Conservation (phyloP, 1,140 invertebrate species). For the Asbolus verrucosus region DNA sequence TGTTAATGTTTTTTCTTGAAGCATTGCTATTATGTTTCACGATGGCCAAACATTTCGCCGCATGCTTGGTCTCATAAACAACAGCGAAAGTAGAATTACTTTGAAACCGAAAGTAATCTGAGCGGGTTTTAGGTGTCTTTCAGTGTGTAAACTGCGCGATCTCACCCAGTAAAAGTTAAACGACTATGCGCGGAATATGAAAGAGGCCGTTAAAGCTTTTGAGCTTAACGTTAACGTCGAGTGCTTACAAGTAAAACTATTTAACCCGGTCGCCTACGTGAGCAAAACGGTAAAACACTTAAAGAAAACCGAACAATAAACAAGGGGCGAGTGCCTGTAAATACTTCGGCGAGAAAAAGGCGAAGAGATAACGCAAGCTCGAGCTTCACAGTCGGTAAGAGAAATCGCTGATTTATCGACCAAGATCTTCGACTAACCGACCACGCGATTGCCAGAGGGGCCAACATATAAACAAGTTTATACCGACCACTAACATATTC, state of each 20-base stretch:
- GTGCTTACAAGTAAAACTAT: slow-evolving; percentile 23
- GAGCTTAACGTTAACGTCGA: slow-evolving; percentile 2
- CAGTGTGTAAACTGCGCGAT: too few species aligned
- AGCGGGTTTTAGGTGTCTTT: too few species aligned
- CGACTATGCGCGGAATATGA: slow-evolving; percentile 25
- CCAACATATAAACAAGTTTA: slow-evolving; percentile 57
- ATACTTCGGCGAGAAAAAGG: slow-evolving; percentile 48
- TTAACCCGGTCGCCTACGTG: slow-evolving; percentile 31
- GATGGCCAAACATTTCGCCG: too few species aligned
- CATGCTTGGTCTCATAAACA: too few species aligned
- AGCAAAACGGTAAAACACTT: slow-evolving; percentile 45
- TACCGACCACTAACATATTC: slow-evolving; percentile 55
- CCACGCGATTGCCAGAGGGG: slow-evolving; percentile 56
- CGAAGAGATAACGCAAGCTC: slow-evolving; percentile 44
- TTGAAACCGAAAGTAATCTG: too few species aligned
- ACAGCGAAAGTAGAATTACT: too few species aligned
- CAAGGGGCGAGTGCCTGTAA: slow-evolving; percentile 49
- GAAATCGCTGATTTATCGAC: slow-evolving; percentile 54
- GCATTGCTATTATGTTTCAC: too few species aligned
- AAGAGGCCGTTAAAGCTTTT: slow-evolving; percentile 22
- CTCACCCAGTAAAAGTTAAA: too few species aligned
- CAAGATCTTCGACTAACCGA: slow-evolving; percentile 51
- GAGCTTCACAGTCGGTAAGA: slow-evolving; percentile 47
- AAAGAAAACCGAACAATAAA: slow-evolving; percentile 41
- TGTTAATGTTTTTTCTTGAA: too few species aligned